Percentiles rank a stretch among this genome's conserved stretches.
Evolutionary conservation across 2,888 invertebrate genomes (phyloP).

Genomic region (Ischnus inquisitorius): DNA sequence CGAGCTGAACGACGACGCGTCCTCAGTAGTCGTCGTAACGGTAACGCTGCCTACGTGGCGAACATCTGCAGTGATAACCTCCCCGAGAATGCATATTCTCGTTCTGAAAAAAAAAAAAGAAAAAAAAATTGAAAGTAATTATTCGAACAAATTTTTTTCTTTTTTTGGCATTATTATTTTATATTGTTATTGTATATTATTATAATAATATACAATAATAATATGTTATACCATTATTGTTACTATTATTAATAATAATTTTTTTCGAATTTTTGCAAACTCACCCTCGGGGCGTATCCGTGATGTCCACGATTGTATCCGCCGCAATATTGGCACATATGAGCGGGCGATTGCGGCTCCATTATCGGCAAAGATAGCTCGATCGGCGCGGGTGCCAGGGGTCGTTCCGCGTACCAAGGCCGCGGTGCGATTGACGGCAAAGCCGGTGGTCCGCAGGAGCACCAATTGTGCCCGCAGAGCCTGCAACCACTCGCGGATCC

Average conservation of each 20-base stretch:
- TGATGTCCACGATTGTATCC: slow-evolving; percentile 2
- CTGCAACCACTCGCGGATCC: slow-evolving; percentile 38
- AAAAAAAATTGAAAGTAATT: background rate
- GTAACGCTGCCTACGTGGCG: slow-evolving; percentile 8
- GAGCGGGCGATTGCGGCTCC: background rate
- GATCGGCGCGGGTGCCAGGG: background rate
- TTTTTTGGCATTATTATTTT: no score
- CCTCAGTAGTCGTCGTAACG: slow-evolving; percentile 21
- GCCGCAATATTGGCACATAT: slow-evolving; percentile 18
- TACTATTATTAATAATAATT: no score
- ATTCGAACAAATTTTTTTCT: background rate
- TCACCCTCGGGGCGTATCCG: slow-evolving; percentile 14
- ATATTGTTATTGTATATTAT: no score
- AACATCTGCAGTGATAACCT: slow-evolving; percentile 24
- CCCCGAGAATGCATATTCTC: background rate
- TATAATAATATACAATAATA: no score
- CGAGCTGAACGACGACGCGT: background rate
- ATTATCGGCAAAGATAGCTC: background rate
- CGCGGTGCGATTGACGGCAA: background rate
- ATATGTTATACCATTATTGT: no score
- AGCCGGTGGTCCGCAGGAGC: slow-evolving; percentile 18
- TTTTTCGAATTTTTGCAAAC: background rate
- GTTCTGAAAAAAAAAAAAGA: background rate
- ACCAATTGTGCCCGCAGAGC: slow-evolving; percentile 25
- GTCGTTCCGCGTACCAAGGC: background rate